Conservation (phyloP, 2,113 vertebrate genomes). For the Clupea harengus region DNA sequence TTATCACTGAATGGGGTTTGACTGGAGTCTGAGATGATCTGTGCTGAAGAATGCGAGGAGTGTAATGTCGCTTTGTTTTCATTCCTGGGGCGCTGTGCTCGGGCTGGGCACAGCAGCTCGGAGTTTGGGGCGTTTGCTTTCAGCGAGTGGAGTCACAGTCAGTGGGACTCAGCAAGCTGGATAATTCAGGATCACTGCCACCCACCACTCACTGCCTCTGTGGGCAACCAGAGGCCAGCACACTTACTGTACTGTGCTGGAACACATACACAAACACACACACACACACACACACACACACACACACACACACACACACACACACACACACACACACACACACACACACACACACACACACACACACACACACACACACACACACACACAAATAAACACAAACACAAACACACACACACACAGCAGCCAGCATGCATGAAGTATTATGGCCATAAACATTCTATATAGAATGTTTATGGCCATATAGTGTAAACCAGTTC, state of each 20-base stretch:
- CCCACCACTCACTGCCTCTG: conserved; percentile 43
- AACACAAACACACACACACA: conserved; percentile 2
- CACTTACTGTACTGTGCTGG: conserved; percentile 7
- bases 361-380: conserved; percentile 10
- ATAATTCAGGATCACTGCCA: conserved; percentile 57
- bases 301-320: conserved; percentile 14
- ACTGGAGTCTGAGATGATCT: neutral
- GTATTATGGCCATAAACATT: neutral
- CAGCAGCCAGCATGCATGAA: neutral
- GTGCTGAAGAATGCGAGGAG: neutral
- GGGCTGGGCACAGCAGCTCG: conserved; percentile 37
- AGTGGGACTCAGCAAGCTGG: conserved; percentile 63
- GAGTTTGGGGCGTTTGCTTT: conserved; percentile 57
- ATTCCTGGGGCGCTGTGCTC: conserved; percentile 23
- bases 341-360: conserved; percentile 8
- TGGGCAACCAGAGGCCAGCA: conserved; percentile 49
- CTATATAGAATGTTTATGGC: neutral
- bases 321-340: conserved; percentile 30
- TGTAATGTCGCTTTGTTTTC: conserved; percentile 11
- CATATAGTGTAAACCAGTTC: neutral
- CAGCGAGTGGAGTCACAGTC: conserved; percentile 62
- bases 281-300: conserved; percentile 17
- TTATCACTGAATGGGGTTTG: neutral
- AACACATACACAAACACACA: neutral
- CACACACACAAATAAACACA: conserved; percentile 4